Conservation (phyloP, 2,888 invertebrate species). For the Torymus aiolomorphi region DNA sequence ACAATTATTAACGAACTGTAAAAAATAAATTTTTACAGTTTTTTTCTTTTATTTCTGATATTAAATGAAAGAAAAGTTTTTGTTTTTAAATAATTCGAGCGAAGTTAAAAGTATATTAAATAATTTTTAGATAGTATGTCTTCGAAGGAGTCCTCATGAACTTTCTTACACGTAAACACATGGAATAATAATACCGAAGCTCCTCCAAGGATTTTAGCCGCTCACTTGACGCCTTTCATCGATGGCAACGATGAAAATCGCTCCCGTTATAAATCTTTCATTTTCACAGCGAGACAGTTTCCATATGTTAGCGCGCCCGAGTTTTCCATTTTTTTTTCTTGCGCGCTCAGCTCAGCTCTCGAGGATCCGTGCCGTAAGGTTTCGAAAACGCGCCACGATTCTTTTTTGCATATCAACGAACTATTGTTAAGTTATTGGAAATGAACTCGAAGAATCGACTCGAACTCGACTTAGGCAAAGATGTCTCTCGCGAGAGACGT, state of each 20-base stretch:
- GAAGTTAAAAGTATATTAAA: too few species aligned
- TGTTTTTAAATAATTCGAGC: too few species aligned
- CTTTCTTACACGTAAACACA: too few species aligned
- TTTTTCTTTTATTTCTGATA: too few species aligned
- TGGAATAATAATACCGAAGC: slow-evolving; percentile 22
- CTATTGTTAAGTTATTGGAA: slow-evolving; percentile 32
- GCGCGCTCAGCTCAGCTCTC: not conserved
- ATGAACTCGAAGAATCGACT: slow-evolving; percentile 20
- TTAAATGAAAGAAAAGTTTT: too few species aligned
- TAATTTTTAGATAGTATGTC: too few species aligned
- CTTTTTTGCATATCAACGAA: slow-evolving; percentile 36
- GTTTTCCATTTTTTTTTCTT: not conserved
- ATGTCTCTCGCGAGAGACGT: not conserved
- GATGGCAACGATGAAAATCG: slow-evolving; percentile 28
- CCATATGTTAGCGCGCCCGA: slow-evolving; percentile 25
- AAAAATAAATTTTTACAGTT: too few species aligned
- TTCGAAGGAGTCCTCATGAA: too few species aligned
- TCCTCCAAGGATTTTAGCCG: slow-evolving; percentile 14
- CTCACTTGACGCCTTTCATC: slow-evolving; percentile 31
- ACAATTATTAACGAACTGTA: too few species aligned
- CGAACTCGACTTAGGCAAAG: not conserved
- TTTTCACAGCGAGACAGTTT: slow-evolving; percentile 55
- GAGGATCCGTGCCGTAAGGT: not conserved
- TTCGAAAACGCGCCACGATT: slow-evolving; percentile 23
- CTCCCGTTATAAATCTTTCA: slow-evolving; percentile 50